Percentiles rank a stretch among this genome's conserved stretches.
phyloP scores from a whole-genome alignment of 1,140 invertebrate genomes.

The Drosophila sproati region DNA sequence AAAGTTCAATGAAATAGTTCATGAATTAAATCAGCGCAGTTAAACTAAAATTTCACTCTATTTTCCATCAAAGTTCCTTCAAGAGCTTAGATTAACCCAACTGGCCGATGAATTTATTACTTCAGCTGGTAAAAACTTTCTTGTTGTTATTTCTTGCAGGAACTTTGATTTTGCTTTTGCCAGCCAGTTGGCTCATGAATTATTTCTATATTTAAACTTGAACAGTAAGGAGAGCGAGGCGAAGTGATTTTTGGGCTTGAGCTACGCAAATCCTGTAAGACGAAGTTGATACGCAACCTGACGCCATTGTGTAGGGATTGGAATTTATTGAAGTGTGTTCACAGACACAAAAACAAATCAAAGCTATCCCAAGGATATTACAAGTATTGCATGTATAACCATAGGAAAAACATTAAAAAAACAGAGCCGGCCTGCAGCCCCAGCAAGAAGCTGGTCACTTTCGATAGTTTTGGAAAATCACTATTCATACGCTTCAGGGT shows the following conservation, averaged over 20 bases:
- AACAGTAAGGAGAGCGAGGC: background rate
- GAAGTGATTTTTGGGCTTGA: too few relatives aligned
- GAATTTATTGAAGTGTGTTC: background rate
- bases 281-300: background rate
- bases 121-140: constrained; percentile 50
- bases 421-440: too few relatives aligned
- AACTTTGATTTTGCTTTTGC: background rate
- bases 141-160: constrained; percentile 29
- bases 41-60: background rate
- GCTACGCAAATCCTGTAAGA: background rate
- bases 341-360: background rate
- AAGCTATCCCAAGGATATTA: background rate
- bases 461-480: too few relatives aligned
- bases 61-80: constrained; percentile 14
- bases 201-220: background rate
- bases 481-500: too few relatives aligned
- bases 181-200: background rate
- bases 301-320: background rate
- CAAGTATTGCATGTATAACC: too few relatives aligned
- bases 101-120: constrained; percentile 34
- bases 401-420: too few relatives aligned
- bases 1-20: background rate
- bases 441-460: too few relatives aligned
- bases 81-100: constrained; percentile 8
- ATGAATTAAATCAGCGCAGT: background rate